phyloP scores from a whole-genome alignment of 2,888 invertebrate genomes.

The Timandra comae region DNA sequence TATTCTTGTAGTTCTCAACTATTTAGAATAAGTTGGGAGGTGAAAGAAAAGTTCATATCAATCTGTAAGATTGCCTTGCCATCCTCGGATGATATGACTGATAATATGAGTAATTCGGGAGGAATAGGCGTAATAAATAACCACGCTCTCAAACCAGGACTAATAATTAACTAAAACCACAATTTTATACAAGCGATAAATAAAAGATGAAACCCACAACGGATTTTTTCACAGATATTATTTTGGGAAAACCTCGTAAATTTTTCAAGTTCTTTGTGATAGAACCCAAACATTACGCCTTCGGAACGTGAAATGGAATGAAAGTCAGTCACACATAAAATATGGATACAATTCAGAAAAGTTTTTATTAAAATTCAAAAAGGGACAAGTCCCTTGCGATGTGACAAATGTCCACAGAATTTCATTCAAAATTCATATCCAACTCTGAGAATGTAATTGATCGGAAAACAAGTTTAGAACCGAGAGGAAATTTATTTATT shows the following conservation, averaged over 20 bases:
- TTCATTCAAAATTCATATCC: constrained; percentile 19
- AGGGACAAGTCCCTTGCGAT: constrained; percentile 21
- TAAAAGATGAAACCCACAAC: too few relatives aligned
- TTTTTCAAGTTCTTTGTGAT: constrained; percentile 2
- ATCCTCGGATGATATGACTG: too few relatives aligned
- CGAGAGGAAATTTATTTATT: constrained; percentile 8
- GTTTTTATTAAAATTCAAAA: constrained; percentile 24
- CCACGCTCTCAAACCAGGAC: too few relatives aligned
- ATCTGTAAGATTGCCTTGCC: too few relatives aligned
- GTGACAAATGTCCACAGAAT: constrained; percentile 19
- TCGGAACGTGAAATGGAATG: constrained; percentile 3
- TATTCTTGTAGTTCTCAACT: too few relatives aligned
- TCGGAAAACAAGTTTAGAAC: constrained; percentile 21
- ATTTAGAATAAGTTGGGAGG: too few relatives aligned
- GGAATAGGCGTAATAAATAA: too few relatives aligned
- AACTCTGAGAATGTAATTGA: constrained; percentile 28
- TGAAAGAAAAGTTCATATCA: too few relatives aligned
- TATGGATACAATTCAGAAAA: constrained; percentile 20
- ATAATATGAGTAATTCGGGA: too few relatives aligned
- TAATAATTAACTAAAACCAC: too few relatives aligned
- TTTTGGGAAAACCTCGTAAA: constrained; percentile 3
- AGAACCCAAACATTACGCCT: constrained; percentile 6
- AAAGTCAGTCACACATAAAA: constrained; percentile 21
- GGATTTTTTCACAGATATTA: too few relatives aligned
- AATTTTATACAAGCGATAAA: too few relatives aligned